These are phyloP conservation scores for Salvator merianae DNA, from an alignment of 2,113 vertebrate species.

Conservation along the genomic window DNA sequence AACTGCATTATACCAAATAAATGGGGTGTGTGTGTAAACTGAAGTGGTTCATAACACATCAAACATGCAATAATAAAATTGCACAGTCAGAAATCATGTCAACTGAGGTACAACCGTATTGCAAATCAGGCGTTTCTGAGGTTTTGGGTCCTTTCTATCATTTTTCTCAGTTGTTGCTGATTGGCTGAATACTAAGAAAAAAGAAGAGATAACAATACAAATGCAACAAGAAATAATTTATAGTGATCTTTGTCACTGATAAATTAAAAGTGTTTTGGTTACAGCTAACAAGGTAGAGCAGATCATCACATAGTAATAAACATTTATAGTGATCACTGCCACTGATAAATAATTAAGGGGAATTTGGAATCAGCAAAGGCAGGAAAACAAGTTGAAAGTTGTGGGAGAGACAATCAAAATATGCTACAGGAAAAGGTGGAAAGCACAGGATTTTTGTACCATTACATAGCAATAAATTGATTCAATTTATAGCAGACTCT, in stretches of 20 bases:
- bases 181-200: too few relatives aligned
- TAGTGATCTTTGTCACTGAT: constrained; percentile 1
- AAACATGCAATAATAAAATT: too few relatives aligned
- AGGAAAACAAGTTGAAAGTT: neutral
- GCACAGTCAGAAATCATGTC: too few relatives aligned
- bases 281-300: neutral
- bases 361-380: neutral
- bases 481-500: constrained; percentile 26
- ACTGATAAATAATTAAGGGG: neutral
- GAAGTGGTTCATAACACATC: too few relatives aligned
- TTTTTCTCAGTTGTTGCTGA: too few relatives aligned
- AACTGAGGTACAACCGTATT: too few relatives aligned
- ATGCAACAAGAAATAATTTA: constrained; percentile 1
- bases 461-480: constrained; percentile 18
- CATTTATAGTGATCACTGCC: neutral
- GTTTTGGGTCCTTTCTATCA: too few relatives aligned
- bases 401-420: neutral
- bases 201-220: neutral
- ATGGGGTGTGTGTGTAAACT: too few relatives aligned
- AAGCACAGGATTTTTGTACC: neutral
- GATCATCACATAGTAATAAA: neutral
- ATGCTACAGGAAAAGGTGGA: neutral
- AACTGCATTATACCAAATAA: too few relatives aligned
- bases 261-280: neutral
- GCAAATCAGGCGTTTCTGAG: too few relatives aligned